Percentiles rank a stretch among this genome's conserved stretches.
Evolutionary conservation across 53 echinoderm and acorn worm species (phyloP).

Genomic region (Mesocentrotus franciscanus): DNA sequence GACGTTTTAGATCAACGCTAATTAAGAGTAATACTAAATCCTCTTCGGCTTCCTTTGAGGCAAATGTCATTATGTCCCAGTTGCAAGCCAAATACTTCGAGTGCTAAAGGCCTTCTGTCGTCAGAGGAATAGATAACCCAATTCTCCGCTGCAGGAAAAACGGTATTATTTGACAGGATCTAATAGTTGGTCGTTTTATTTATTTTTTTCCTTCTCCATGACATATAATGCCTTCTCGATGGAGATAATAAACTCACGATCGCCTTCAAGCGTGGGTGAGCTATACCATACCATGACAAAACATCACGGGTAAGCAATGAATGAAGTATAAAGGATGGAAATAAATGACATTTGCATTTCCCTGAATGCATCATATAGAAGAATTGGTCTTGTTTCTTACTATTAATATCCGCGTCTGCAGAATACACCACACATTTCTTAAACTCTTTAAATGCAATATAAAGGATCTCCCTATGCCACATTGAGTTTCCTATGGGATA

Average conservation of each 20-base stretch:
- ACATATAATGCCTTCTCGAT: neutral
- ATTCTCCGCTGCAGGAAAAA: constrained; percentile 14
- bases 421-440: neutral
- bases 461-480: too few relatives aligned
- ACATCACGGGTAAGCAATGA: neutral
- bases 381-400: neutral
- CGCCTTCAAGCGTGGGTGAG: neutral
- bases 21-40: neutral
- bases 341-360: neutral
- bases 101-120: neutral
- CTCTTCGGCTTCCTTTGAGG: neutral
- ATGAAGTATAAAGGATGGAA: neutral
- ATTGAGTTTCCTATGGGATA: too few relatives aligned
- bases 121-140: constrained; percentile 21
- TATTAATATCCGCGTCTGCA: neutral
- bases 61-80: constrained; percentile 20
- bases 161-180: constrained; percentile 9
- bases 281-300: neutral
- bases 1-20: neutral
- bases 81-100: constrained; percentile 13
- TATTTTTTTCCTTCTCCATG: neutral
- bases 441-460: too few relatives aligned
- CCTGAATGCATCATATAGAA: neutral
- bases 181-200: neutral
- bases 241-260: neutral